phyloP scores from a whole-genome alignment of 2,113 vertebrate genomes.

The Nothocercus julius region DNA sequence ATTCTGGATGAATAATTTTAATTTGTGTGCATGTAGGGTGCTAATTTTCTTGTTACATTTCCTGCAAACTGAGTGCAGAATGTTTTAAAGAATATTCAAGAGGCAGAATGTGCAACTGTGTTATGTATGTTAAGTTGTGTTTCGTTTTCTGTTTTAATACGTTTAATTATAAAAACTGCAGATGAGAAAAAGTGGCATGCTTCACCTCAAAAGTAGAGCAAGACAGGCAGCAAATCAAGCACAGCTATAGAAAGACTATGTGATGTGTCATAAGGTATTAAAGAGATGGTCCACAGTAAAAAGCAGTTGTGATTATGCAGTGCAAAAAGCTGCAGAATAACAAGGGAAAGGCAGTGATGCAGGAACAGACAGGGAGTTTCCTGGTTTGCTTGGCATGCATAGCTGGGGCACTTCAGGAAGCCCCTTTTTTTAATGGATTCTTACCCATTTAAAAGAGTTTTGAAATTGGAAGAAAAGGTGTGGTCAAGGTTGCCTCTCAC shows the following conservation, averaged over 20 bases:
- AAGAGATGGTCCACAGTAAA: neutral
- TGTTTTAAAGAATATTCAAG: neutral
- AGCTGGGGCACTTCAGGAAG: neutral
- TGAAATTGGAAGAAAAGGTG: neutral
- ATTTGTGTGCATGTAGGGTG: neutral
- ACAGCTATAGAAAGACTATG: neutral
- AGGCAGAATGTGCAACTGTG: neutral
- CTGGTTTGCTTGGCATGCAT: neutral
- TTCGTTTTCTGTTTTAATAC: fast-evolving
- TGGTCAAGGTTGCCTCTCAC: neutral
- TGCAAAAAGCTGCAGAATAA: neutral
- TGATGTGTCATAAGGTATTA: neutral
- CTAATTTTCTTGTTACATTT: neutral
- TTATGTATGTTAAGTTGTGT: neutral
- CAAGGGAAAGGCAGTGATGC: neutral
- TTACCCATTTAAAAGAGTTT: neutral
- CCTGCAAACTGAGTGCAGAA: neutral
- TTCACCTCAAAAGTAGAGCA: neutral
- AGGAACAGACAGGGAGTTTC: neutral
- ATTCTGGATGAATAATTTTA: neutral
- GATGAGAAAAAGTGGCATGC: neutral
- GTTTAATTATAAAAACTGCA: neutral
- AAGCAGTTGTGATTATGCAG: neutral
- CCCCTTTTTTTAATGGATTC: neutral
- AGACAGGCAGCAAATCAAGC: neutral